Conservation (phyloP, 1,140 invertebrate genomes). For the Leptinotarsa defecta region DNA sequence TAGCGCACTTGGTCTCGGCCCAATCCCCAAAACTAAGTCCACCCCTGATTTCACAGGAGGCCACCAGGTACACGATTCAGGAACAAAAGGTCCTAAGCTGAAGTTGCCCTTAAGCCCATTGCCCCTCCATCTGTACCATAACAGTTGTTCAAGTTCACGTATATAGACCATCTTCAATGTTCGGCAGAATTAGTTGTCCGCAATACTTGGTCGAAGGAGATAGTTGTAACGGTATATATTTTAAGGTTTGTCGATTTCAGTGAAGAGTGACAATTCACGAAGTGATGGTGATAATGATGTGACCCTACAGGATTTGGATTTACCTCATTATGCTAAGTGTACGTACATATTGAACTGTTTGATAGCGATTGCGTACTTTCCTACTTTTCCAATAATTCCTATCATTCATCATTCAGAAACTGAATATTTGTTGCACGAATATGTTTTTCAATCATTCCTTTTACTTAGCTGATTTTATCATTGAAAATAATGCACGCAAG, state of each 20-base stretch:
- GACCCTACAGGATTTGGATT: not conserved
- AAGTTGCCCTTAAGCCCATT: constrained; percentile 26
- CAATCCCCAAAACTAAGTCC: constrained; percentile 5
- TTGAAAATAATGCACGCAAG: too few species aligned
- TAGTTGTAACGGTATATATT: not conserved
- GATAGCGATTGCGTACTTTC: too few species aligned
- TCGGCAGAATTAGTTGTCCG: constrained; percentile 15
- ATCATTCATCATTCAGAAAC: too few species aligned
- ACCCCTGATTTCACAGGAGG: constrained; percentile 10
- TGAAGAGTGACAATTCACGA: not conserved
- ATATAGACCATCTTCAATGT: constrained; percentile 27
- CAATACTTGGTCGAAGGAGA: not conserved
- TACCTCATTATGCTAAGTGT: not conserved
- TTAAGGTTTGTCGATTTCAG: not conserved
- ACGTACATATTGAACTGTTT: not conserved
- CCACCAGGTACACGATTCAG: constrained; percentile 15
- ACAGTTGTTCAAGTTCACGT: constrained; percentile 28
- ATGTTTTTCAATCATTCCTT: too few species aligned
- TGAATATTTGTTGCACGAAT: too few species aligned
- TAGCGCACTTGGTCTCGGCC: too few species aligned
- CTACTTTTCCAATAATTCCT: too few species aligned
- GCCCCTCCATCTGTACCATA: constrained; percentile 26
- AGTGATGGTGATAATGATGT: not conserved
- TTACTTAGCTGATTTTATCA: too few species aligned
- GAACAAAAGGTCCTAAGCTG: constrained; percentile 27